Base-by-base conservation (phyloP, 1,140 invertebrate species). In the Cydia amplana region DNA sequence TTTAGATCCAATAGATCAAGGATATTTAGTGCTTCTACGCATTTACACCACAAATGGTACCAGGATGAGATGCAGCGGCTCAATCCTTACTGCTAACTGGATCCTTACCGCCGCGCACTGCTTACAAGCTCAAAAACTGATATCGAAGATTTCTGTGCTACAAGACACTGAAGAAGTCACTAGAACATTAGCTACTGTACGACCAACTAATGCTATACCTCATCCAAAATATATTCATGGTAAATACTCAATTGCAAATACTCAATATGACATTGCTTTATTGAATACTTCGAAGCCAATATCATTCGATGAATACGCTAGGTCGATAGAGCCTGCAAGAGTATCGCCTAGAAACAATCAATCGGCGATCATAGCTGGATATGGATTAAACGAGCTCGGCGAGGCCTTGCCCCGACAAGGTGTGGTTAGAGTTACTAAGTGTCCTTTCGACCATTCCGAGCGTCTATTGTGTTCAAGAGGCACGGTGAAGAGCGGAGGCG, bases 61-160 rank as follows among this genome's bases (percentile, higher is more conserved):
- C 70, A 20, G 9, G 36, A n/a, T 32, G 0, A 10, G 16, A n/a
- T 82, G 77, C 32, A 79, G 75, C 64, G 79, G 79, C 1, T 82
- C 80, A 43, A 80, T 82, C 10, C 72, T 82, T 12, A 65, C 55
- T 18, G 23, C 36, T 16, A 36, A 18, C 3, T 82, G 80, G 80
- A 77, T 82, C 25, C 36, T 82, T 25, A 75, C 77, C 1, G 75
- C 80, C 10, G 77, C 77, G 1, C 80, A 82, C 63, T 82, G 80
- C 46, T 74, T 78, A 12, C 51, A 40, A 23, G n/a, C 18, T 20
- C n/a, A 60, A 9, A 60, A 23, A 60, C 55, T 1, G 9, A 60
- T 60, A 6, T 10, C 55, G 23, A 60, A 2, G 18, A 23, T 18
- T 2, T 4, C 4, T 43, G 75, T 28, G 23, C 18, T 2, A 51